Percentiles rank a stretch among this genome's conserved stretches.
These are phyloP conservation scores for Papilio elwesi DNA, from an alignment of 2,888 invertebrate genomes.

Conservation along the genomic window DNA sequence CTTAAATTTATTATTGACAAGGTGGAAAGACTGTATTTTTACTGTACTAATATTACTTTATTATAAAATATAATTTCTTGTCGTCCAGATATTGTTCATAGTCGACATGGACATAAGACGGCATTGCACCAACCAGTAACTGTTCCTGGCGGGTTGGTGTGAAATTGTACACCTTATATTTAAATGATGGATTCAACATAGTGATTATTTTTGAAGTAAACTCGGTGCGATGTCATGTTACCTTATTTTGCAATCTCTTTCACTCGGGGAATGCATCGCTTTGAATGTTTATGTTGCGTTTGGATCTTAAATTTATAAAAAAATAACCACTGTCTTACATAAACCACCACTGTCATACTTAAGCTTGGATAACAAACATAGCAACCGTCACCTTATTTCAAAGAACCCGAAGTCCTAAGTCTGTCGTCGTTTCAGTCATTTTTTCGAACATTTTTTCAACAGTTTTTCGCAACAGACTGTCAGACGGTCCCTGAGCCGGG, in stretches of 20 bases:
- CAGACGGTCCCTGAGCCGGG: no score
- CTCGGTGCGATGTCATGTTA: constrained; percentile 33
- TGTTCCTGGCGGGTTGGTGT: constrained; percentile 40
- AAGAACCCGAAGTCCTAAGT: not conserved
- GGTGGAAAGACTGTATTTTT: no score
- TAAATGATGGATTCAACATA: constrained; percentile 42
- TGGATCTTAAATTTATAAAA: not conserved
- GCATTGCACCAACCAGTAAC: constrained; percentile 38
- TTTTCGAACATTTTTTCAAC: no score
- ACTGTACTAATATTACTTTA: no score
- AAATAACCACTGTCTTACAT: not conserved
- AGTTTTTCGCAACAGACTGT: no score
- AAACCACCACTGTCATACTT: no score
- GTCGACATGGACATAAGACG: constrained; percentile 21
- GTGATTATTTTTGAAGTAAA: constrained; percentile 39
- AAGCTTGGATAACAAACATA: not conserved
- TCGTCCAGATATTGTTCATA: constrained; percentile 20
- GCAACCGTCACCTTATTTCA: not conserved
- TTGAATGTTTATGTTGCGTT: constrained; percentile 10
- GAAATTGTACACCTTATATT: constrained; percentile 43
- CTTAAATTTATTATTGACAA: not conserved
- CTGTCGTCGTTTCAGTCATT: no score
- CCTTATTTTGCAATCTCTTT: constrained; percentile 39
- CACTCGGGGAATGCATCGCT: constrained; percentile 16
- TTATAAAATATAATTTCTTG: not conserved